phyloP scores from a whole-genome alignment of 2,797 vertebrate genomes.

The Micromesistius poutassou region DNA sequence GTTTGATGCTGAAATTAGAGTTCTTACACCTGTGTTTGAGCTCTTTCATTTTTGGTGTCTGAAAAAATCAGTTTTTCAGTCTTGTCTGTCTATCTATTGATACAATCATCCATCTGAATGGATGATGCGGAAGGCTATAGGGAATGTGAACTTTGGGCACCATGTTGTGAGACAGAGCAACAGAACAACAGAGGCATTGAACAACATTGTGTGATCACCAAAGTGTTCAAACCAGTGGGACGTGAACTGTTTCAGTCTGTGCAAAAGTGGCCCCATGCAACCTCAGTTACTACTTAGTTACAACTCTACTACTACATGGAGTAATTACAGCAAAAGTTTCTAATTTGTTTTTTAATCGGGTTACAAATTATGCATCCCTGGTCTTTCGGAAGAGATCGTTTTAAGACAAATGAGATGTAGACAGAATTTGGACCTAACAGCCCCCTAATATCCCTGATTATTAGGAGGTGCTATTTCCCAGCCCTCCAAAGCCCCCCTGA shows the following conservation, averaged over 20 bases:
- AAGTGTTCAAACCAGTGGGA: too few relatives aligned
- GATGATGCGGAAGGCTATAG: background rate
- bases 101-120: background rate
- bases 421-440: conserved; percentile 32
- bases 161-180: too few relatives aligned
- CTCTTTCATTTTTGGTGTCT: background rate
- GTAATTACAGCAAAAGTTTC: conserved; percentile 12
- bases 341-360: conserved; percentile 21
- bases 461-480: conserved; percentile 24
- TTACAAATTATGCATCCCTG: conserved; percentile 15
- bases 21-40: background rate
- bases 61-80: background rate
- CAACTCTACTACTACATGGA: conserved; percentile 11
- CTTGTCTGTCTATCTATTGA: background rate
- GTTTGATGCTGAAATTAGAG: background rate
- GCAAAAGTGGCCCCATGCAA: background rate
- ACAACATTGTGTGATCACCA: too few relatives aligned
- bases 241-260: background rate
- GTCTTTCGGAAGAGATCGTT: conserved; percentile 21
- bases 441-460: conserved; percentile 40
- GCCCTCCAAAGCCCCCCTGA: background rate
- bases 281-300: background rate
- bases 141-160: too few relatives aligned
- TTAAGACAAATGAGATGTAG: conserved; percentile 33
- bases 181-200: too few relatives aligned